phyloP scores from a whole-genome alignment of 2,113 vertebrate species.

The Scytalopus superciliaris region DNA sequence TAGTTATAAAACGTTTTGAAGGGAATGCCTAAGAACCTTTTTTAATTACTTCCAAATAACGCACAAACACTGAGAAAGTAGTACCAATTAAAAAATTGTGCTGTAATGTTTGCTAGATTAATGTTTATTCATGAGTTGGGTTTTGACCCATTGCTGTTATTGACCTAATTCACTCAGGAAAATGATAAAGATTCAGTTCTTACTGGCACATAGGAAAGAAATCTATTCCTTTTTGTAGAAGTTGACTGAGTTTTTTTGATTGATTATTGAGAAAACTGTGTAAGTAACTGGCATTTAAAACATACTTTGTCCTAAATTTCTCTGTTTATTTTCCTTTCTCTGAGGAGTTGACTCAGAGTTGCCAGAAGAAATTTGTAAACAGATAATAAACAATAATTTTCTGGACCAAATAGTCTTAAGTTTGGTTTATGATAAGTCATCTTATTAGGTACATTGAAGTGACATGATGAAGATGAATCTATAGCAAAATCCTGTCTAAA shows the following conservation, averaged over 20 bases:
- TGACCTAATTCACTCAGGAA: background rate
- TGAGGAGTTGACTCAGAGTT: background rate
- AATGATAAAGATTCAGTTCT: background rate
- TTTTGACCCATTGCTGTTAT: background rate
- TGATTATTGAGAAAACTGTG: background rate
- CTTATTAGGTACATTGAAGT: background rate
- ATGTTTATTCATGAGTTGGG: background rate
- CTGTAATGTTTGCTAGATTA: rapidly evolving
- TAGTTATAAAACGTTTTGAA: background rate
- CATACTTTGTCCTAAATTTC: background rate
- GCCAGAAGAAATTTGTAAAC: background rate
- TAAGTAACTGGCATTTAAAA: background rate
- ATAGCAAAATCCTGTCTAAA: background rate
- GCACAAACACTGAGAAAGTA: background rate
- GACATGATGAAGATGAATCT: background rate
- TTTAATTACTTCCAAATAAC: background rate
- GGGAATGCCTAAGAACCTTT: background rate
- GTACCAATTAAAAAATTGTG: background rate
- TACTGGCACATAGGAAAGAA: background rate
- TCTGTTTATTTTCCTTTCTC: background rate
- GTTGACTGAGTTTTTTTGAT: background rate
- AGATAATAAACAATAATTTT: background rate
- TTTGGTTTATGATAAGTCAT: background rate
- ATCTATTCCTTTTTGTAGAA: background rate
- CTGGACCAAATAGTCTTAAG: background rate